Base-by-base conservation (phyloP, 2,797 vertebrate genomes). In the Merluccius polli region DNA sequence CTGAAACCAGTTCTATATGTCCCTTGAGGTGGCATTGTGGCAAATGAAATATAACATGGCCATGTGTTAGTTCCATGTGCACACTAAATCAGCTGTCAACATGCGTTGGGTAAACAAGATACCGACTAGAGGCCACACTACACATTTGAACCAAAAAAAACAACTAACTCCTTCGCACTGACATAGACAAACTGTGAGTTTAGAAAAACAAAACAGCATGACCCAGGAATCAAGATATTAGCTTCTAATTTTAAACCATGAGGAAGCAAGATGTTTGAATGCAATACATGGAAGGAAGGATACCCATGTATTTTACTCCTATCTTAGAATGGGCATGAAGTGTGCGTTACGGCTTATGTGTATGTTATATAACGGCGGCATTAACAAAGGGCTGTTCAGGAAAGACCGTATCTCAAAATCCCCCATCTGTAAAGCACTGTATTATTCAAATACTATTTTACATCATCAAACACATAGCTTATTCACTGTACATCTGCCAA, bases 401-500 rank as follows among this genome's bases (percentile, higher is more conserved):
- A 48, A 48, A 48, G 52, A 59, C 21, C n/a, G n/a, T n/a, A 59
- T 59, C 52, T 59, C 21, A 59, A 59, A 24, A 27, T 65, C 4
- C 13, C 15, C 41, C 16, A 48, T 18, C 59, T 12, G 59, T 65
- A 65, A 65, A 27, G n/a, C 59, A 65, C 59, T 11, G 24, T 13
- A 65, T 65, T 65, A 1, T 27, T 65, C 27, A 10, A 24, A 27
- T 65, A 27, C 24, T 65, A 27, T 65, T 27, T 65, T 27, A 27
- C 59, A 27, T 65, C 24, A 65, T 27, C 24, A 65, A 65, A 65
- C 59, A 65, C 12, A 24, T 65, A 65, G n/a, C 59, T 65, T 59
- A 59, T 24, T 68, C 31, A 78, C 78, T 72, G 0, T 84, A 84
- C 73, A 85, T 75, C 79, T 78, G 75, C 44, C 75, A n/a, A 84